phyloP scores from a whole-genome alignment of 1,140 invertebrate species.

The Papilio xuthus region DNA sequence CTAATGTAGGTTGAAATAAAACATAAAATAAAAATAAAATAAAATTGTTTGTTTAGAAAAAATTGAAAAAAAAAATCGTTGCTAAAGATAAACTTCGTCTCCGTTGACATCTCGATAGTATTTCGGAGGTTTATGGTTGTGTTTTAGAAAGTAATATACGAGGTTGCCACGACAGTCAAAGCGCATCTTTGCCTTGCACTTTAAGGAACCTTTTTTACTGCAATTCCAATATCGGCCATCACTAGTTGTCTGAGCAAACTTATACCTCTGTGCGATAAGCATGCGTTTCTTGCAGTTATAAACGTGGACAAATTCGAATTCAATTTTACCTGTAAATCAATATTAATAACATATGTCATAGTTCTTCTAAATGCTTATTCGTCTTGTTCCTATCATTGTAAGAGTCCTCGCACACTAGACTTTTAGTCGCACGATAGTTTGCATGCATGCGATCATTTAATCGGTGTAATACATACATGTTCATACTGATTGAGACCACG shows the following conservation, averaged over 20 bases:
- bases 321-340: slow-evolving; percentile 3
- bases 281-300: slow-evolving; percentile 51
- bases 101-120: slow-evolving; percentile 48
- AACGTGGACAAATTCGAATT: slow-evolving; percentile 47
- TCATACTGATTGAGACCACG: too few relatives aligned
- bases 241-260: slow-evolving; percentile 60
- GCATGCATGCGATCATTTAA: too few relatives aligned
- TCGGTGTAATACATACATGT: too few relatives aligned
- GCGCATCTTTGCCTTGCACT: slow-evolving; percentile 55
- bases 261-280: slow-evolving; percentile 52
- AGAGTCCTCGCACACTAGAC: too few relatives aligned
- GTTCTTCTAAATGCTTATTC: not conserved
- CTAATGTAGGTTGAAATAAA: not conserved
- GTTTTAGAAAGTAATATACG: slow-evolving; percentile 48
- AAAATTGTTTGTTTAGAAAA: too few relatives aligned
- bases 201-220: slow-evolving; percentile 51
- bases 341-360: slow-evolving; percentile 18
- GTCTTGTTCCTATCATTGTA: not conserved
- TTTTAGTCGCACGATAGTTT: too few relatives aligned
- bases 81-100: slow-evolving; percentile 48
- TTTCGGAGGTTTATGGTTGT: slow-evolving; percentile 54
- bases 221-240: slow-evolving; percentile 66
- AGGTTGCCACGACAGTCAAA: slow-evolving; percentile 53
- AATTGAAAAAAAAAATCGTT: not conserved
- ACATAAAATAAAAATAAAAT: not conserved